Percentiles rank a stretch among this genome's conserved stretches.
Evolutionary conservation across 2,888 invertebrate genomes (phyloP).

Genomic region (Trichogramma evanescens): DNA sequence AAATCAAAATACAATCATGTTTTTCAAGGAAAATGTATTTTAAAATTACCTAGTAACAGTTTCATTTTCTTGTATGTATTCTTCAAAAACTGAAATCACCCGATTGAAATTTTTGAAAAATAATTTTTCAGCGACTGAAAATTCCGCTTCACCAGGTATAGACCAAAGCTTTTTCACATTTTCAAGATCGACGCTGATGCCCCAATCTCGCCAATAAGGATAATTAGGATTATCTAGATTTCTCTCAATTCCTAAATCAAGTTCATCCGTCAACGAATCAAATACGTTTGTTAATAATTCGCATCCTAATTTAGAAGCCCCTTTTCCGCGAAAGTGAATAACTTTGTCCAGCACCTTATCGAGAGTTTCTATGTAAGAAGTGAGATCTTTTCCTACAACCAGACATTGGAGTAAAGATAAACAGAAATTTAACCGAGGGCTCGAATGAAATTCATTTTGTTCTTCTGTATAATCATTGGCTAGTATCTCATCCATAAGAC

Average conservation of each 20-base stretch:
- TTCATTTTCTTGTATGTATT: conserved; percentile 41
- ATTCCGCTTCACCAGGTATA: conserved; percentile 64
- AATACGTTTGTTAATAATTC: conserved; percentile 57
- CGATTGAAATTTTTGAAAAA: conserved; percentile 60
- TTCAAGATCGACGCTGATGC: conserved; percentile 60
- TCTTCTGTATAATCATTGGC: conserved; percentile 63
- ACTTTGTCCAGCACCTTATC: conserved; percentile 62
- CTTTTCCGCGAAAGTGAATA: conserved; percentile 61
- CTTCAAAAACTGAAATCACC: conserved; percentile 56
- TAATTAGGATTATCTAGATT: conserved; percentile 60
- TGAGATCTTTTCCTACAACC: conserved; percentile 57
- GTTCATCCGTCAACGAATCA: conserved; percentile 56
- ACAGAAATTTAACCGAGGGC: conserved; percentile 71
- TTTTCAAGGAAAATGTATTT: neutral
- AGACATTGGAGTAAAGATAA: conserved; percentile 66
- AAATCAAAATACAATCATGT: conserved; percentile 1
- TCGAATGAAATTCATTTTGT: conserved; percentile 56
- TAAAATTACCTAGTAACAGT: conserved; percentile 7
- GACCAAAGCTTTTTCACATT: conserved; percentile 71
- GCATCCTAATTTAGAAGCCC: conserved; percentile 54
- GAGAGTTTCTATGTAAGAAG: conserved; percentile 61
- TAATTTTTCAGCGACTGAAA: conserved; percentile 59
- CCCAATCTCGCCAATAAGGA: conserved; percentile 77
- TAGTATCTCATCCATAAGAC: conserved; percentile 61
- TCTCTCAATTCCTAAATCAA: conserved; percentile 52